phyloP scores from a whole-genome alignment of 1,140 invertebrate species.

The Drosophila willistoni region DNA sequence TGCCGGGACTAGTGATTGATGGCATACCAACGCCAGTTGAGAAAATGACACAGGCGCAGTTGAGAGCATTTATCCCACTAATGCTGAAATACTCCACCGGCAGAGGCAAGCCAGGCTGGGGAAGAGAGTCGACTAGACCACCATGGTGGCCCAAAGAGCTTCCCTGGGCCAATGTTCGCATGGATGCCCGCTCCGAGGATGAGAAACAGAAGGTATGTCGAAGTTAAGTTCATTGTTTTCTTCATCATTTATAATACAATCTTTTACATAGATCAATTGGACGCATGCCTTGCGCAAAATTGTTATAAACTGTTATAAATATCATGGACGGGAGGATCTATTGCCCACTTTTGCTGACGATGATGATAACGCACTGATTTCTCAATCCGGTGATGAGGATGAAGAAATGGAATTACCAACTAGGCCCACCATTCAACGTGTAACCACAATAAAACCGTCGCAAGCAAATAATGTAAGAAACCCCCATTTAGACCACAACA shows the following conservation, averaged over 20 bases:
- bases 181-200: slow-evolving; percentile 97
- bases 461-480: slow-evolving; percentile 73
- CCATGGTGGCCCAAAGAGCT: slow-evolving; percentile 99
- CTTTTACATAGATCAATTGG: slow-evolving; percentile 93
- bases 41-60: slow-evolving; percentile 99
- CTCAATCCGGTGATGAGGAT: slow-evolving; percentile 71
- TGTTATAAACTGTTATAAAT: slow-evolving; percentile 99
- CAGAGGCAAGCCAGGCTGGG: slow-evolving; percentile 98
- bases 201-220: slow-evolving; percentile 96
- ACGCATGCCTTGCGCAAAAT: slow-evolving; percentile 98
- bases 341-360: slow-evolving; percentile 97
- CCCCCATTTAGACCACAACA: background rate
- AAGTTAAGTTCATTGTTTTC: background rate
- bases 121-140: slow-evolving; percentile 96
- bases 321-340: slow-evolving; percentile 97
- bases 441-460: slow-evolving; percentile 78
- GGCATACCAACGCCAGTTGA: slow-evolving; percentile 99
- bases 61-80: slow-evolving; percentile 97
- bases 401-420: slow-evolving; percentile 75
- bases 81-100: slow-evolving; percentile 99
- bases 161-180: slow-evolving; percentile 98
- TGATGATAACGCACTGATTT: slow-evolving; percentile 88
- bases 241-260: background rate
- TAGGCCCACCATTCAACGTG: slow-evolving; percentile 82
- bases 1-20: slow-evolving; percentile 97